Percentiles rank a stretch among this genome's conserved stretches.
Evolutionary conservation across 2,888 invertebrate species (phyloP).

Genomic region (Myopa tessellatipennis): DNA sequence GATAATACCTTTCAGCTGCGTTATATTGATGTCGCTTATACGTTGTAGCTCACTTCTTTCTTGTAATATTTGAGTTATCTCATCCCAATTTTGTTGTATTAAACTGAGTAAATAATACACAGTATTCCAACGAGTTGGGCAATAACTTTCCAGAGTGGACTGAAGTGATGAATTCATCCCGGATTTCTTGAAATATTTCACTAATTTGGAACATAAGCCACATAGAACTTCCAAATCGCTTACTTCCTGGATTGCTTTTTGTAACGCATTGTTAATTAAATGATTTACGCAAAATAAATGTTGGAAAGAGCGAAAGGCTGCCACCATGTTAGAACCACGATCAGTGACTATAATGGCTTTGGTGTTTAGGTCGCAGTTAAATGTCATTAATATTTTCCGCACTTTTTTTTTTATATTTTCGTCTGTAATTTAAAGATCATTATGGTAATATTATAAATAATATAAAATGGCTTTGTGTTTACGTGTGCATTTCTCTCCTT

Average conservation of each 20-base stretch:
- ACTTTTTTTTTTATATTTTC: conserved; percentile 41
- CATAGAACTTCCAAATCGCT: conserved; percentile 33
- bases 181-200: conserved; percentile 41
- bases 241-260: conserved; percentile 32
- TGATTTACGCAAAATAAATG: conserved; percentile 41
- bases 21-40: conserved; percentile 39
- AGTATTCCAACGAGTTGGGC: conserved; percentile 32
- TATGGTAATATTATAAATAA: neutral
- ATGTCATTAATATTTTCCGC: conserved; percentile 38
- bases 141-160: conserved; percentile 29
- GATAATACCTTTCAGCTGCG: conserved; percentile 26
- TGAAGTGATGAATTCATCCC: conserved; percentile 18
- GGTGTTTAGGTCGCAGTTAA: conserved; percentile 36
- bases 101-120: conserved; percentile 25
- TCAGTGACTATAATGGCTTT: conserved; percentile 43
- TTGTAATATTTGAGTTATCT: conserved; percentile 36
- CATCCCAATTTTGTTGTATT: conserved; percentile 24
- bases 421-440: neutral
- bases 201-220: conserved; percentile 32
- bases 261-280: conserved; percentile 24
- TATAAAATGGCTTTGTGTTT: too few species aligned
- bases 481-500: neutral
- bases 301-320: conserved; percentile 35
- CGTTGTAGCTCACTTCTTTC: conserved; percentile 34
- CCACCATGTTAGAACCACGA: conserved; percentile 42